Evolutionary conservation across 2,888 invertebrate genomes (phyloP).

Genomic region (Aspidiotus destructor): DNA sequence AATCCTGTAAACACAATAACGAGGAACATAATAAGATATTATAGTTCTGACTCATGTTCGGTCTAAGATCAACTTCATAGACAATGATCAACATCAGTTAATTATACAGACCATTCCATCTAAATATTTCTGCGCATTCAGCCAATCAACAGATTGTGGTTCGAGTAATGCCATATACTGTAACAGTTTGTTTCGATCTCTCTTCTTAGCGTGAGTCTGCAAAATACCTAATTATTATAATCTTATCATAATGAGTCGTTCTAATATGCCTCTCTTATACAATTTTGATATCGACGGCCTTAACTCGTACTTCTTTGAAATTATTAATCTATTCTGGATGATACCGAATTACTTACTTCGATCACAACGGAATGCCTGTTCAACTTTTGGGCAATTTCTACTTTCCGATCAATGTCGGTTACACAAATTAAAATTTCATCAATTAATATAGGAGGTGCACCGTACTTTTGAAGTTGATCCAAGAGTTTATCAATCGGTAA

Average conservation of each 20-base stretch:
- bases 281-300: no score
- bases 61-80: no score
- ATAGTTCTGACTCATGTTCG: no score
- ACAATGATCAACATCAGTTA: no score
- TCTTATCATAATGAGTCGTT: no score
- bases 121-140: conserved; percentile 58
- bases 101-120: conserved; percentile 5
- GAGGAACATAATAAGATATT: no score
- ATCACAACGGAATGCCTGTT: conserved; percentile 58
- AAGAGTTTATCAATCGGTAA: conserved; percentile 46
- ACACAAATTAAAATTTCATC: conserved; percentile 50
- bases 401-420: conserved; percentile 49
- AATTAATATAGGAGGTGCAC: conserved; percentile 45
- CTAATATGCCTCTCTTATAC: no score
- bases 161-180: conserved; percentile 54
- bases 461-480: conserved; percentile 42
- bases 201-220: conserved; percentile 48
- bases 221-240: conserved; percentile 24
- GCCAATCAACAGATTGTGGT: conserved; percentile 59
- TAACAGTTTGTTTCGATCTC: conserved; percentile 52
- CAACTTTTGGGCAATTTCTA: conserved; percentile 53
- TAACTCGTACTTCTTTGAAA: no score
- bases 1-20: no score
- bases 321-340: background rate
- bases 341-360: conserved; percentile 44